These are phyloP conservation scores for Diachasma alloeum DNA, from an alignment of 1,140 invertebrate genomes.

Conservation along the genomic window DNA sequence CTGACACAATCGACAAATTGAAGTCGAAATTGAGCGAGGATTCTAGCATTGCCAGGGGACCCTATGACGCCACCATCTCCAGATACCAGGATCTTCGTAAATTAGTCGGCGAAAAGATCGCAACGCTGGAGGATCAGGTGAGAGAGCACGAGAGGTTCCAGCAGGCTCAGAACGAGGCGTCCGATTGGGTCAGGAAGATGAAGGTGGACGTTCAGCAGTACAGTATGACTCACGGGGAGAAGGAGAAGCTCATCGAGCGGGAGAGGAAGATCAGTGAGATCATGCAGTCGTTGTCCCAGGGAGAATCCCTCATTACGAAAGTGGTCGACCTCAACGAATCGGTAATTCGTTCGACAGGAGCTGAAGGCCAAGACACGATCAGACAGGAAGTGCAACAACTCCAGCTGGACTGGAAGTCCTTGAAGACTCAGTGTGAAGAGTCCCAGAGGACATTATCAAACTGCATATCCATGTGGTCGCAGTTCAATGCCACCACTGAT, in stretches of 20 bases:
- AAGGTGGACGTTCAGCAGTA: conserved; percentile 86
- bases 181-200: conserved; percentile 87
- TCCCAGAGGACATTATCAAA: conserved; percentile 79
- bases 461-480: conserved; percentile 86
- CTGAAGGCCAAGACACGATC: conserved; percentile 86
- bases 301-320: conserved; percentile 77
- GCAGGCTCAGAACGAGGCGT: conserved; percentile 80
- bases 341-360: conserved; percentile 82
- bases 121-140: conserved; percentile 81
- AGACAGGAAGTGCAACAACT: conserved; percentile 85
- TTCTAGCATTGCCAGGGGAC: conserved; percentile 70
- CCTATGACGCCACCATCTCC: conserved; percentile 75
- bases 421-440: conserved; percentile 83
- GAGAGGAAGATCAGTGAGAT: conserved; percentile 77
- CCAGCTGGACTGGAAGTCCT: conserved; percentile 86
- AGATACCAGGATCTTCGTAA: conserved; percentile 77
- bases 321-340: conserved; percentile 79
- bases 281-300: conserved; percentile 72
- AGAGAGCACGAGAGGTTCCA: conserved; percentile 88
- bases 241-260: conserved; percentile 77
- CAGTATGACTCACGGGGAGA: conserved; percentile 84
- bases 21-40: conserved; percentile 75
- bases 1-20: conserved; percentile 77
- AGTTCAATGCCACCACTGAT: conserved; percentile 80
- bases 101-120: conserved; percentile 71